Evolutionary conservation across 2,797 vertebrate genomes (phyloP), one percentile per base, ranked within the genome.

Genomic region (Molossus alvarezi): DNA sequence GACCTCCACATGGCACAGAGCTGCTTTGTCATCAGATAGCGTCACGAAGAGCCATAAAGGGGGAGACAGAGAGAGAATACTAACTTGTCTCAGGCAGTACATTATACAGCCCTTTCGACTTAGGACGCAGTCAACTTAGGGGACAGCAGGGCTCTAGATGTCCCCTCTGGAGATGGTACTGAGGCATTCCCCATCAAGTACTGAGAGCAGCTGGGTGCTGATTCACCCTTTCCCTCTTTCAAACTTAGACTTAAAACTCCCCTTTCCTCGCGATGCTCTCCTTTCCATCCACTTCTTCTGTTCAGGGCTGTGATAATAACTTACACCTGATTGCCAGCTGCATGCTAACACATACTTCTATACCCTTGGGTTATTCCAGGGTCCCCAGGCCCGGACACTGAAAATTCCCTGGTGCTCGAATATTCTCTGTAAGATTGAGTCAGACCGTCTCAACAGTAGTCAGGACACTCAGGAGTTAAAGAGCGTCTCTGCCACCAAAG

Each of bases 1-100:
- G 94, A 96, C 96, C 97, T 97, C 96, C 97, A 96, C 97, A 97
- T 95, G 96, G 95, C 97, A 97, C 88, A 92, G 81, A 94, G 92
- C 90, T 25, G 7, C 95, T 97, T 79, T 97, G 94, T 97, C 96
- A 97, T 96, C 76, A 83, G 92, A 95, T 55, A 88, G 81, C 96
- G 81, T 95, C 88, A 23, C 75, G 92, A 92, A 41, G 41, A 41
- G 41, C 41, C 41, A 41, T 41, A 41, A 41, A 41, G 41, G 41
- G 41, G 41, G 6, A 41, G 41, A 41, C 41, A 6, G 41, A 41
- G 41, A 41, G 41, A 41, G n/a, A n/a, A 41, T 41, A 41, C 41
- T 41, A 41, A 41, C 41, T 41, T 41, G 41, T 41, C 41, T 41
- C 41, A 41, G 41, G 41, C 41, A 41, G 41, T 41, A 41, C 41